Evolutionary conservation across 2,888 invertebrate species (phyloP).

Genomic region (Osedax frankpressi): DNA sequence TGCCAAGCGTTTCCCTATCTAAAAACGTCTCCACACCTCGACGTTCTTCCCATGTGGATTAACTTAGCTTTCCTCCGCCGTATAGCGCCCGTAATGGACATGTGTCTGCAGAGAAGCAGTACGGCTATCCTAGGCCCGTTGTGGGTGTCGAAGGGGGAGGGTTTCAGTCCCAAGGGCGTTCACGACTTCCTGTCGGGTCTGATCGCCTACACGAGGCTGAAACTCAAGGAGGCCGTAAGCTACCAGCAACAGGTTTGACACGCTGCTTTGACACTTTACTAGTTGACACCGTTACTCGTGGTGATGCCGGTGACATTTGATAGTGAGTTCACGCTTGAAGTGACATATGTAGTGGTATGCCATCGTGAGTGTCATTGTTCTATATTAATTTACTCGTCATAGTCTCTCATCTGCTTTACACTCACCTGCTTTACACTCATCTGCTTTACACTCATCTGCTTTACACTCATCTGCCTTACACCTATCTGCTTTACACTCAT

Average conservation of each 20-base stretch:
- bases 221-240: slow-evolving; percentile 33
- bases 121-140: slow-evolving; percentile 43
- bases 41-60: too few species aligned
- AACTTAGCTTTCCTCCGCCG: slow-evolving; percentile 12
- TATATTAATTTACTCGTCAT: too few species aligned
- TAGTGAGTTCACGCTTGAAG: too few species aligned
- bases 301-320: slow-evolving; percentile 34
- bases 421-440: too few species aligned
- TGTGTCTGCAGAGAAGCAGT: slow-evolving; percentile 37
- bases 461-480: too few species aligned
- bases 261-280: background rate
- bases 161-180: slow-evolving; percentile 43
- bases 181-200: slow-evolving; percentile 36
- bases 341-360: too few species aligned
- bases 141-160: slow-evolving; percentile 45
- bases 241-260: slow-evolving; percentile 36
- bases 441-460: too few species aligned
- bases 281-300: slow-evolving; percentile 31
- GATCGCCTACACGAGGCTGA: slow-evolving; percentile 32
- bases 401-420: too few species aligned
- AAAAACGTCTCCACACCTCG: too few species aligned
- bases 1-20: too few species aligned
- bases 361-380: too few species aligned
- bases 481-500: too few species aligned
- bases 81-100: slow-evolving; percentile 41